These are phyloP conservation scores for Falco punctatus DNA, from an alignment of 2,113 vertebrate genomes.

Conservation along the genomic window DNA sequence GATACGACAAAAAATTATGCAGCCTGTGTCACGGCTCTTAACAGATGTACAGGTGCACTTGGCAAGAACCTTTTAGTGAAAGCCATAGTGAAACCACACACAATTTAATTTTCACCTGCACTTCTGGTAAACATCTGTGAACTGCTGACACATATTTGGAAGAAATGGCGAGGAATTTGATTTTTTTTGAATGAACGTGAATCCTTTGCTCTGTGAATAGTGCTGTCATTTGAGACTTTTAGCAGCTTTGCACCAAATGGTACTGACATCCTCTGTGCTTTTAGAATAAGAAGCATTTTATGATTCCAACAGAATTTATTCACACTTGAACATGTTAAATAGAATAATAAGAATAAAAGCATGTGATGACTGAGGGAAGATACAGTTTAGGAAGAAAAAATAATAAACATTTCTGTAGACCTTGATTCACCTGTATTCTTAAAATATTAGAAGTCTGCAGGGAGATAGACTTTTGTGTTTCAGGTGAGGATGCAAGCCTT, in stretches of 20 bases:
- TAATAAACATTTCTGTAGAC: background rate
- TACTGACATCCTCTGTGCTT: background rate
- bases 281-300: background rate
- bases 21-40: background rate
- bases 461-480: background rate
- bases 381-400: background rate
- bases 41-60: background rate
- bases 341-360: background rate
- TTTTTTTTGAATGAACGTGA: too few species aligned
- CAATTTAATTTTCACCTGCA: background rate
- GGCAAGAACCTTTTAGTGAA: background rate
- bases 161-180: background rate
- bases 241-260: background rate
- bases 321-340: background rate
- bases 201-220: background rate
- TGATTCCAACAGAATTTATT: background rate
- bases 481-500: background rate
- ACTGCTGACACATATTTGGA: background rate
- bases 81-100: background rate
- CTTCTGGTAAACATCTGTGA: background rate
- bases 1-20: background rate
- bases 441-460: background rate
- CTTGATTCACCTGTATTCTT: background rate
- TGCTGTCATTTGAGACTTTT: background rate
- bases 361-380: background rate